Base-by-base conservation (phyloP, 1,140 invertebrate species). In the Helicorthomorpha holstii region DNA sequence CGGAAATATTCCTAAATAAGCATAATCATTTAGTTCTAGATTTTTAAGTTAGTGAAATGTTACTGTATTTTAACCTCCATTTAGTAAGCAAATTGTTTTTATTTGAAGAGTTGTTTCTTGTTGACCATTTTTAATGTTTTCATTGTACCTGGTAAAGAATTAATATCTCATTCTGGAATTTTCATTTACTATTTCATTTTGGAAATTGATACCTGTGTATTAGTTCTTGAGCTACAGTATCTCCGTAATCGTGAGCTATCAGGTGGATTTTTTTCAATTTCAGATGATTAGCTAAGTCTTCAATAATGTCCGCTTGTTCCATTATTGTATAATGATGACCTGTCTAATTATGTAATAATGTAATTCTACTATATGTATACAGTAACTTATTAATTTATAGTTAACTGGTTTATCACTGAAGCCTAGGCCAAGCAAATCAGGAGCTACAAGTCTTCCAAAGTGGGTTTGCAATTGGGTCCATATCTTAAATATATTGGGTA, bases 341-440 rank as follows among this genome's bases (percentile, higher is more conserved):
- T 21, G 25, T 46, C 64, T 65, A 34, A 34, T 7, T 7, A 34
- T 34, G 29, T 34, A 34, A 34, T 34, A 16, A 34, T 34, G 29
- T 34, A 34, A 34, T 16, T 34, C 7, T 34, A 16, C 7, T 34
- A 34, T 34, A 34, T 34, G 16, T 7, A 34, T 34, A 16, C 7
- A 34, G 16, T 7, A 16, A 34, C 16, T 21, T 26, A 23, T 12
- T 23, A 34, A 49, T 7, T n/a, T n/a, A 24, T 50, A 12, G 56
- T 55, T 59, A 54, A 66, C 62, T 4, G 64, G 64, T 59, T 67
- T 67, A 27, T 66, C 62, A 56, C 61, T 64, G 48, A 67, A 62
- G 27, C 64, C 64, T 58, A 59, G 61, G 0, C 64, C 65, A 25
- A 66, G 53, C 23, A 63, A 60, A 55, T 67, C 65, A 25, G 61